Evolutionary conservation across 2,113 vertebrate genomes (phyloP), one percentile per base, ranked within the genome.

Genomic region (Equus quagga): DNA sequence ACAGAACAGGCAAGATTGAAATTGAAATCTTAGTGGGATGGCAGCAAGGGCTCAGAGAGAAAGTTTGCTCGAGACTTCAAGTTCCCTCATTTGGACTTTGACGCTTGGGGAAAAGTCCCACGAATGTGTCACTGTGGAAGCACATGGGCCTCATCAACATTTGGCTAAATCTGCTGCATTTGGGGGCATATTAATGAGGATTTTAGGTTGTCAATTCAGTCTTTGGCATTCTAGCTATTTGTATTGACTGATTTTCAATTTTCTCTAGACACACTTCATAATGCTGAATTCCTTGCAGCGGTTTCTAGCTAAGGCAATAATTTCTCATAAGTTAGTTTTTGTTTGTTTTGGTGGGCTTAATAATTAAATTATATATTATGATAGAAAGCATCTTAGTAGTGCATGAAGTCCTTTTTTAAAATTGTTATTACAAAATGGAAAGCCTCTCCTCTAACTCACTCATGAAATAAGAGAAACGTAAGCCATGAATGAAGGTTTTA

Each of bases 161-260:
- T n/a, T 89, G 90, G 88, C 54, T 70, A 86, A 86, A 26, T 70
- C 33, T 62, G 49, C 18, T 76, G 83, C 33, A 24, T 83, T 64
- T 62, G 1, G 36, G 17, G 67, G 28, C 33, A 49, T 60, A 54
- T 36, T 80, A 81, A 87, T 36, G 54, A 96, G 6, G 24, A 90
- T 19, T 89, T 70, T 67, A 75, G 7, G 15, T 75, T 70, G 44
- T 36, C 44, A 83, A 3, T 89, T 95, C 31, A 69, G 17, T 36
- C 65, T 76, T 87, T 88, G 79, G 11, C 36, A 92, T 89, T 64
- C 23, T 31, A 67, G 23, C 5, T 83, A 5, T 76, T 97, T 80
- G 62, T 51, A 56, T 23, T 36, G 46, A 83, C 5, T 62, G 6
- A 36, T 92, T 96, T 87, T 94, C 17, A 73, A 6, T 91, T 89